Percentiles rank a stretch among this genome's conserved stretches.
phyloP scores from a whole-genome alignment of 2,888 invertebrate species.

The Esperia sulphurella region DNA sequence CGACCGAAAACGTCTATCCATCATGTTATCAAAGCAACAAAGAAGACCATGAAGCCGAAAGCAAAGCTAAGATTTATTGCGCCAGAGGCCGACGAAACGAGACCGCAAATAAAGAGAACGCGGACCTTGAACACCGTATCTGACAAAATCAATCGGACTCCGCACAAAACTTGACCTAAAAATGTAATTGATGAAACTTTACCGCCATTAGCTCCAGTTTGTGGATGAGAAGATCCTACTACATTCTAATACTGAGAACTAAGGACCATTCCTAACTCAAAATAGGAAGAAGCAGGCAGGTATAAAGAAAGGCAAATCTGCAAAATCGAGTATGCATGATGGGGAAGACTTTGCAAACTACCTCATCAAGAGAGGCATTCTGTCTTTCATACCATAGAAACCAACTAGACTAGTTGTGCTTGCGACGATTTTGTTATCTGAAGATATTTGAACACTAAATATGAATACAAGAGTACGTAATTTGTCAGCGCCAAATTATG shows the following conservation, averaged over 20 bases:
- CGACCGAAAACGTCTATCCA: slow-evolving; percentile 64
- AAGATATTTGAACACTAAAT: no score
- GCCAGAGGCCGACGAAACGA: slow-evolving; percentile 74
- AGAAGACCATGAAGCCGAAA: slow-evolving; percentile 69
- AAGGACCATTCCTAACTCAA: background rate
- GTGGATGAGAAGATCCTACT: background rate
- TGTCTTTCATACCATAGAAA: no score
- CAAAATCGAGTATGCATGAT: background rate
- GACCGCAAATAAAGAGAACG: slow-evolving; percentile 78
- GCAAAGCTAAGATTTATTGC: slow-evolving; percentile 71
- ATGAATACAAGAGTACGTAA: no score
- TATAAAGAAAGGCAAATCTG: background rate
- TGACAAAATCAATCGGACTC: slow-evolving; percentile 77
- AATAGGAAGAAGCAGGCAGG: background rate
- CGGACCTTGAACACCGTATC: slow-evolving; percentile 74
- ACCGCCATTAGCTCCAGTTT: slow-evolving; percentile 3
- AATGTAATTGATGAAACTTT: slow-evolving; percentile 25
- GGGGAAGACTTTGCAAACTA: slow-evolving; percentile 1
- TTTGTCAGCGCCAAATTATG: no score
- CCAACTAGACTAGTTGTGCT: no score
- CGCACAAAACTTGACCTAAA: slow-evolving; percentile 74
- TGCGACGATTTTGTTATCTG: no score
- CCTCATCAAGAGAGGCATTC: no score
- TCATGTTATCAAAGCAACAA: slow-evolving; percentile 69
- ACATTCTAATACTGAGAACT: no score